Evolutionary conservation across 2,113 vertebrate species (phyloP).

Genomic region (Helogale parvula): DNA sequence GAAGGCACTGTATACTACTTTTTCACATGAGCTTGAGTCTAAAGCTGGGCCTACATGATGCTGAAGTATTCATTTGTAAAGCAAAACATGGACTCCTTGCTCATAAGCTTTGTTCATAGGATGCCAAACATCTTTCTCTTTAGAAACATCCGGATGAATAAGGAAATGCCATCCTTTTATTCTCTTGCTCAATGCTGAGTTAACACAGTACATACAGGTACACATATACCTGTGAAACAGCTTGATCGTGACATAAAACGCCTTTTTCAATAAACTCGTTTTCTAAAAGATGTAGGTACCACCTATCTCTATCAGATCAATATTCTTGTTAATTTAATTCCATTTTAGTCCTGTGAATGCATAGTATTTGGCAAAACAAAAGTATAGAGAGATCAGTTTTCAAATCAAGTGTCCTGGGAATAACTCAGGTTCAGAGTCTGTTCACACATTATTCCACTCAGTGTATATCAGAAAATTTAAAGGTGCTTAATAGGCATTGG

Average conservation of each 20-base stretch:
- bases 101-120: background rate
- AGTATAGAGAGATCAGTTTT: constrained; percentile 4
- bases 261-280: background rate
- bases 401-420: background rate
- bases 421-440: background rate
- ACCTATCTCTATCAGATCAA: background rate
- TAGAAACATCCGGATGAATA: background rate
- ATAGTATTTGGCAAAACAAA: background rate
- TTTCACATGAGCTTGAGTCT: constrained; percentile 27
- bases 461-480: background rate
- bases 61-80: background rate
- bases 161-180: background rate
- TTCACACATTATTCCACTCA: background rate
- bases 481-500: background rate
- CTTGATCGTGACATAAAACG: background rate
- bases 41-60: background rate
- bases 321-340: background rate
- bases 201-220: background rate
- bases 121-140: background rate
- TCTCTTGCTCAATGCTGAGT: background rate
- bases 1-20: background rate
- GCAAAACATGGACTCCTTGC: background rate
- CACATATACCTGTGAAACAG: background rate
- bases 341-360: background rate
- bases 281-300: background rate